phyloP scores from a whole-genome alignment of 2,888 invertebrate genomes.

The Orthosia incerta region DNA sequence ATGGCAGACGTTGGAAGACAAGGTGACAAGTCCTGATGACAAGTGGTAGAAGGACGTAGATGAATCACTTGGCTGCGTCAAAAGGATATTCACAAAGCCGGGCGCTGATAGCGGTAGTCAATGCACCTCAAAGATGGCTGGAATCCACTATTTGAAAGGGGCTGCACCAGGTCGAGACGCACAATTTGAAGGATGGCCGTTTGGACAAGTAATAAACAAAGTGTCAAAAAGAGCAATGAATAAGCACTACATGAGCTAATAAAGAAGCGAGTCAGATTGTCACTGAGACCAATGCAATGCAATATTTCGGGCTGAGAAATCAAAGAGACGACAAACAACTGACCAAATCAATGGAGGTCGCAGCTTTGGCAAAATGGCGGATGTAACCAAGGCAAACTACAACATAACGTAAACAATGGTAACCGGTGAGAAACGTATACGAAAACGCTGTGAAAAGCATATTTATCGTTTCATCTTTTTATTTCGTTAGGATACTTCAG shows the following conservation, averaged over 20 bases:
- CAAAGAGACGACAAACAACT: slow-evolving; percentile 1
- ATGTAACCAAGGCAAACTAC: not conserved
- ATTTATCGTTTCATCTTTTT: slow-evolving; percentile 71
- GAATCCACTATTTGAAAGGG: slow-evolving; percentile 13
- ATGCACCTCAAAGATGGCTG: slow-evolving; percentile 43
- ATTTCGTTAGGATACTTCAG: slow-evolving; percentile 65
- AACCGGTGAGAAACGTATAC: slow-evolving; percentile 79
- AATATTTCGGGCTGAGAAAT: slow-evolving; percentile 17
- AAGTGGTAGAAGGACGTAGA: slow-evolving; percentile 30
- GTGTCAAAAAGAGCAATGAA: slow-evolving; percentile 42
- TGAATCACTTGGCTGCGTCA: slow-evolving; percentile 30
- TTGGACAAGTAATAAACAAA: slow-evolving; percentile 33
- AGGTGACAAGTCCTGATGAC: slow-evolving; percentile 36
- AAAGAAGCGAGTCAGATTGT: slow-evolving; percentile 6
- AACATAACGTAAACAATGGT: slow-evolving; percentile 78
- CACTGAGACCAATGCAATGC: slow-evolving; percentile 22
- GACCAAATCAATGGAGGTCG: not conserved
- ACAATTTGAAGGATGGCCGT: slow-evolving; percentile 27
- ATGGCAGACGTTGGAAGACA: slow-evolving; percentile 11
- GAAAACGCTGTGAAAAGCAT: slow-evolving; percentile 79
- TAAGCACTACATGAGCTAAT: slow-evolving; percentile 1
- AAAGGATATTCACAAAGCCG: slow-evolving; percentile 20
- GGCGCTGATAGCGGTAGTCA: slow-evolving; percentile 28
- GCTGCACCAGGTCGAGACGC: slow-evolving; percentile 4
- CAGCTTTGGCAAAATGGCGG: not conserved